Percentiles rank a stretch among this genome's conserved stretches.
Evolutionary conservation across 2,888 invertebrate species (phyloP).

Genomic region (Tenthredo livida): DNA sequence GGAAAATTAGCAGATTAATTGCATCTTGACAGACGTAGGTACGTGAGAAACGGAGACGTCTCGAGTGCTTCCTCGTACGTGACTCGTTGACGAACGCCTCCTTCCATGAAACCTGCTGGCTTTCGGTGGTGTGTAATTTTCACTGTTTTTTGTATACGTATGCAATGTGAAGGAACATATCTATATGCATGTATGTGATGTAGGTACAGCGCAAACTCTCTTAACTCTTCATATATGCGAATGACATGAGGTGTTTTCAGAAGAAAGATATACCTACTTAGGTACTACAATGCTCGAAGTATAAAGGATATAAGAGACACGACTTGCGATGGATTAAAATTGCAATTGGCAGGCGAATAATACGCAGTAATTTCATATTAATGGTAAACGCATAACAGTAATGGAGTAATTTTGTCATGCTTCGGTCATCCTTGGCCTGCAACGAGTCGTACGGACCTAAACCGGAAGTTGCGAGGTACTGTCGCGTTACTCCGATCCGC

Average conservation of each 20-base stretch:
- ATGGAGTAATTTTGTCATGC: conserved; percentile 37
- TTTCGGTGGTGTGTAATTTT: conserved; percentile 55
- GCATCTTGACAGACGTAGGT: conserved; percentile 46
- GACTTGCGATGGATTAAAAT: neutral
- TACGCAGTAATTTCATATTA: neutral
- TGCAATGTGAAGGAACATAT: neutral
- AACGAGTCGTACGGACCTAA: neutral
- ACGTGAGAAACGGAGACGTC: conserved; percentile 51
- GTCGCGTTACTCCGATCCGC: conserved; percentile 19
- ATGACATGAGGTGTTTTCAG: neutral
- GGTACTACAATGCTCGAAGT: neutral
- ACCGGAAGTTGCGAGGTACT: conserved; percentile 17
- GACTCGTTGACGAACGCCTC: conserved; percentile 51
- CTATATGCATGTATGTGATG: neutral
- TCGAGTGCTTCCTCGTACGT: conserved; percentile 58
- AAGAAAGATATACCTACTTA: neutral
- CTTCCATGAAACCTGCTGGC: neutral
- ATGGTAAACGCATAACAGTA: conserved; percentile 9
- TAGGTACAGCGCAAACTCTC: neutral
- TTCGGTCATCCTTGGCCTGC: neutral
- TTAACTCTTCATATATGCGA: too few species aligned
- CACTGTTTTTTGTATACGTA: neutral
- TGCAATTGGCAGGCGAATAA: neutral
- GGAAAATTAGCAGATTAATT: conserved; percentile 50
- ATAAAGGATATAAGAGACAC: neutral